These are phyloP conservation scores for Oithona nana DNA, from an alignment of 2,888 invertebrate genomes.

Conservation along the genomic window DNA sequence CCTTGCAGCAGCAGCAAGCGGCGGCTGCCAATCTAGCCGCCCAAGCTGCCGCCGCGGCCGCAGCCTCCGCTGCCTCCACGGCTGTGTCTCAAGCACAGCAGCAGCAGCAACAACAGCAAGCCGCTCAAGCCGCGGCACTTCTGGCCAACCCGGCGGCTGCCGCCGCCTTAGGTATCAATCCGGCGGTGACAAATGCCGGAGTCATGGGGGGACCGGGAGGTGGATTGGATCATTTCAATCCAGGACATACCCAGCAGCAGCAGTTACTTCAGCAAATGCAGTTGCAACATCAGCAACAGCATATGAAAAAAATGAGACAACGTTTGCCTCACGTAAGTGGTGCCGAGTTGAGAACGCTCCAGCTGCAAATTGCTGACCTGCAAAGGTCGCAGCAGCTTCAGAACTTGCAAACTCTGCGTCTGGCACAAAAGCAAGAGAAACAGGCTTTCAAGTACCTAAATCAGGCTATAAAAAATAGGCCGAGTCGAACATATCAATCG, in stretches of 20 bases:
- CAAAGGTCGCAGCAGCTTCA: constrained; percentile 14
- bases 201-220: too few species aligned
- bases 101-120: not conserved
- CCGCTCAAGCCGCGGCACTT: not conserved
- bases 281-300: constrained; percentile 13
- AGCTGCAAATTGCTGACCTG: constrained; percentile 15
- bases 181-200: not conserved
- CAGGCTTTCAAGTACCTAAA: constrained; percentile 18
- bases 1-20: not conserved
- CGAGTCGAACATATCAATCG: constrained; percentile 7
- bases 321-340: constrained; percentile 18
- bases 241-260: constrained; percentile 3
- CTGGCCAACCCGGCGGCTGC: not conserved
- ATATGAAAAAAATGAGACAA: constrained; percentile 17
- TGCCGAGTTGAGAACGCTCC: constrained; percentile 11
- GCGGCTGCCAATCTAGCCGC: not conserved
- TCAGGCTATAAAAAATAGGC: constrained; percentile 13
- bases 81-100: not conserved
- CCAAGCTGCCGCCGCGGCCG: not conserved
- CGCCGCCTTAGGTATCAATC: not conserved
- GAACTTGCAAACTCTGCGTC: constrained; percentile 17
- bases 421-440: constrained; percentile 17
- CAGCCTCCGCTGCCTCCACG: not conserved
- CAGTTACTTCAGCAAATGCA: constrained; percentile 10
- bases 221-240: not conserved